Percentiles rank a stretch among this genome's conserved stretches.
Conservation (phyloP, 2,888 invertebrate species). For the Beris morrisii region DNA sequence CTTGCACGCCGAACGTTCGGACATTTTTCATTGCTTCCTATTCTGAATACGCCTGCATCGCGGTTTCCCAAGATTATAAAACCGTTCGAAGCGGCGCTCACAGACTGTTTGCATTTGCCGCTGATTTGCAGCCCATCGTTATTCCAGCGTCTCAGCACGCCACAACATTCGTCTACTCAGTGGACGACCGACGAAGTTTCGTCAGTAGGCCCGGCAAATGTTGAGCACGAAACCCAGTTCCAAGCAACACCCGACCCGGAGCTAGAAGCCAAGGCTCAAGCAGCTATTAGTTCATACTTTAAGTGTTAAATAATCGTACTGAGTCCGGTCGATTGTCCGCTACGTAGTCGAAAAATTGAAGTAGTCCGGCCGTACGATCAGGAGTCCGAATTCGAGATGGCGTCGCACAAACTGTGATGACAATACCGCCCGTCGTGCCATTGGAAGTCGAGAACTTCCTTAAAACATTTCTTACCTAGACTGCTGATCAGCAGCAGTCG, state of each 20-base stretch:
- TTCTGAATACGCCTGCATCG: conserved; percentile 59
- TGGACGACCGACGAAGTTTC: conserved; percentile 74
- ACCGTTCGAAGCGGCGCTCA: conserved; percentile 65
- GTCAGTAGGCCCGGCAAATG: conserved; percentile 63
- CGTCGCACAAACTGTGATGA: conserved; percentile 62
- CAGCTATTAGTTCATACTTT: conserved; percentile 60
- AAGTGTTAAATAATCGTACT: conserved; percentile 55
- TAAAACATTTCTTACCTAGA: conserved; percentile 62
- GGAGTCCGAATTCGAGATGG: conserved; percentile 50
- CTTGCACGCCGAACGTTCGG: conserved; percentile 18
- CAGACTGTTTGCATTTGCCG: conserved; percentile 64
- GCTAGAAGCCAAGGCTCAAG: conserved; percentile 63
- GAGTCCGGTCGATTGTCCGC: conserved; percentile 53
- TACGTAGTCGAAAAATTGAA: conserved; percentile 51
- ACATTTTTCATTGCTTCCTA: conserved; percentile 44
- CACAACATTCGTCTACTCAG: conserved; percentile 52
- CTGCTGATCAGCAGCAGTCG: conserved; percentile 46
- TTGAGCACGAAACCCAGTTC: conserved; percentile 62
- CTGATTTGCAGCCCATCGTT: conserved; percentile 62
- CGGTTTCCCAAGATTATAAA: conserved; percentile 61
- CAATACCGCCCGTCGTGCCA: conserved; percentile 62
- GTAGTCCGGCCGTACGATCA: conserved; percentile 46
- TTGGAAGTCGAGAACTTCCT: conserved; percentile 60
- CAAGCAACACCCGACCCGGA: conserved; percentile 60
- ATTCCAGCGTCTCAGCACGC: conserved; percentile 51